These are phyloP conservation scores for Metopia argyrocephala DNA, from an alignment of 2,888 invertebrate genomes.

Conservation along the genomic window DNA sequence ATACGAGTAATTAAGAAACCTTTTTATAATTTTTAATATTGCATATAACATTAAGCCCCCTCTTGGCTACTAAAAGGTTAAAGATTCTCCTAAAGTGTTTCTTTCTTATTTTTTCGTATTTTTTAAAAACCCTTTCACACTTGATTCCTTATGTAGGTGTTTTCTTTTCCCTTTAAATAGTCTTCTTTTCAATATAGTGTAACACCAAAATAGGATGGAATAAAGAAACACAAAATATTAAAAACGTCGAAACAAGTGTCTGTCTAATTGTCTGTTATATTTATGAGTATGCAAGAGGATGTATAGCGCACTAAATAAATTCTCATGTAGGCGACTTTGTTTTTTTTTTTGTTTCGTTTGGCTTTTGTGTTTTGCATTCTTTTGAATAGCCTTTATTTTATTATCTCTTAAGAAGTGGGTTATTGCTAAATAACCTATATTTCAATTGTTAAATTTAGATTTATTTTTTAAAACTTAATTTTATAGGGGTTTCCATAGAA, in stretches of 20 bases:
- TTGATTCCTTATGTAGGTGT: background rate
- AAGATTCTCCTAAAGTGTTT: background rate
- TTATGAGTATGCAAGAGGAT: background rate
- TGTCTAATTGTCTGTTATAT: background rate
- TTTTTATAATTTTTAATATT: background rate
- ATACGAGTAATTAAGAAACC: too few relatives aligned
- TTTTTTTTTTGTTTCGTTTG: background rate
- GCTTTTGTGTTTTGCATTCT: background rate
- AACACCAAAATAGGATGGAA: background rate
- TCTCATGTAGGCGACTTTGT: slow-evolving; percentile 17
- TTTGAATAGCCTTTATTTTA: background rate
- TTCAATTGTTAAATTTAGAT: background rate
- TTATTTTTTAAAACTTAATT: background rate
- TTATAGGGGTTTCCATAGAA: background rate
- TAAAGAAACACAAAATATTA: background rate
- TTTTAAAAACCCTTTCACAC: background rate
- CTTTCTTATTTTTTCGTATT: background rate
- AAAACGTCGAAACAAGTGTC: slow-evolving; percentile 2
- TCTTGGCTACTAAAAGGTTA: background rate
- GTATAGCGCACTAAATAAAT: background rate
- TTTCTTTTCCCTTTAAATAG: background rate
- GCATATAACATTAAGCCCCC: background rate
- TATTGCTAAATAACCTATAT: slow-evolving; percentile 5
- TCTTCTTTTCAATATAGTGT: background rate
- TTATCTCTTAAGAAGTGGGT: slow-evolving; percentile 32